These are phyloP conservation scores for Pangasius krempfi DNA, from an alignment of 2,797 vertebrate genomes.

Conservation along the genomic window DNA sequence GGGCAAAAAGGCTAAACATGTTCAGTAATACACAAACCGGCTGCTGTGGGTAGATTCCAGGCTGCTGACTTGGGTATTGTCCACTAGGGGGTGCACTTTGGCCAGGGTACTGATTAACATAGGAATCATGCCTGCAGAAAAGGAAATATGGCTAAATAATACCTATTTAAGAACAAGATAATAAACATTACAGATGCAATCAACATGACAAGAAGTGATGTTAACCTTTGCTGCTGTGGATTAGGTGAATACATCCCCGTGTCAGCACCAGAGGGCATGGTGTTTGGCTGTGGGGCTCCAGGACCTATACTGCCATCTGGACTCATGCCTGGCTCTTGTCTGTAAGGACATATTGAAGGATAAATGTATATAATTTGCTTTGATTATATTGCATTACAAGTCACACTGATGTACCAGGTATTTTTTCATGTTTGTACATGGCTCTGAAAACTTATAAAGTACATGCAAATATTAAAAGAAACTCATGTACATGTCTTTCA, in stretches of 20 bases:
- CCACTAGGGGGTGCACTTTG: conserved; percentile 94
- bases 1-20: neutral
- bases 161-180: neutral
- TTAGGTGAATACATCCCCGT: conserved; percentile 98
- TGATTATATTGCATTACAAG: neutral
- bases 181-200: neutral
- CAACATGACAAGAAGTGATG: neutral
- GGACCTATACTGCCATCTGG: conserved; percentile 87
- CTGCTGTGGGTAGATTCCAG: conserved; percentile 93
- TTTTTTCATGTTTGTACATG: neutral
- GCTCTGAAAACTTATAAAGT: neutral
- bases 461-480: neutral
- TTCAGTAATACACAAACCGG: conserved; percentile 75
- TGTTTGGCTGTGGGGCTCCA: conserved; percentile 86
- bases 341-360: conserved; percentile 56
- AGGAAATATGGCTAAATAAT: neutral
- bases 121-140: conserved; percentile 89
- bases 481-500: neutral
- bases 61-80: conserved; percentile 93
- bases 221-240: conserved; percentile 84
- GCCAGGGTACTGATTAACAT: conserved; percentile 94
- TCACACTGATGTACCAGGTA: neutral
- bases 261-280: conserved; percentile 92
- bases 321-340: conserved; percentile 88
- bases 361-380: neutral